Percentiles rank a stretch among this genome's conserved stretches.
These are phyloP conservation scores for Parasteatoda tepidariorum DNA, from an alignment of 1,140 invertebrate species.

Conservation along the genomic window DNA sequence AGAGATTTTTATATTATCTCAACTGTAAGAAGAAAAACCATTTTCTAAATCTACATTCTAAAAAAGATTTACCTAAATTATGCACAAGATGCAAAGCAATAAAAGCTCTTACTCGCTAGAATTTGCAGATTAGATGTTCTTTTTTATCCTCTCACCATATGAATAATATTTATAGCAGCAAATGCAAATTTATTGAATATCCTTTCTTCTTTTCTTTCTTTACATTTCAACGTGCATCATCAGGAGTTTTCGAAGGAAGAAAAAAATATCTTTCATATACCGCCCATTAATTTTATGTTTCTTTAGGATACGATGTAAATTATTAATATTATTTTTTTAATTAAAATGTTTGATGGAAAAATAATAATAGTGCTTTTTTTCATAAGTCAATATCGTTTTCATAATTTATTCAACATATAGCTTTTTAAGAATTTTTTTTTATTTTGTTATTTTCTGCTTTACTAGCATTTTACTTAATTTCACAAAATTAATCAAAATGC, in stretches of 20 bases:
- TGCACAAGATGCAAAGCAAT: neutral
- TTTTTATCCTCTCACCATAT: neutral
- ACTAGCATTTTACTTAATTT: too few relatives aligned
- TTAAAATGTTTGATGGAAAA: too few relatives aligned
- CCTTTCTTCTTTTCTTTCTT: neutral
- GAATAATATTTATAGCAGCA: neutral
- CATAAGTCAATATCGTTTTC: too few relatives aligned
- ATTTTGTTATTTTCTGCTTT: too few relatives aligned
- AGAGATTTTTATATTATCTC: too few relatives aligned
- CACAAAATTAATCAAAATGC: too few relatives aligned
- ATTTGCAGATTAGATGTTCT: neutral
- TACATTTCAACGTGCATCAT: neutral
- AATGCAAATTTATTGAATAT: neutral
- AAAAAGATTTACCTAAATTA: neutral
- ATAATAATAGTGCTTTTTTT: too few relatives aligned
- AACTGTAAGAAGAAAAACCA: too few relatives aligned
- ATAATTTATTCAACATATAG: too few relatives aligned
- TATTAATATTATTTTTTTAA: conserved; percentile 38
- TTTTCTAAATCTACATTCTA: too few relatives aligned
- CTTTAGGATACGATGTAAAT: conserved; percentile 14
- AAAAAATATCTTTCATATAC: neutral
- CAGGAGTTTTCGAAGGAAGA: neutral
- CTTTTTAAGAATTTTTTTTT: too few relatives aligned
- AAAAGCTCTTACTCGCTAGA: neutral
- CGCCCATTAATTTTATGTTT: neutral